phyloP scores from a whole-genome alignment of 2,888 invertebrate species.

The Scrobipalpa atriplicella region DNA sequence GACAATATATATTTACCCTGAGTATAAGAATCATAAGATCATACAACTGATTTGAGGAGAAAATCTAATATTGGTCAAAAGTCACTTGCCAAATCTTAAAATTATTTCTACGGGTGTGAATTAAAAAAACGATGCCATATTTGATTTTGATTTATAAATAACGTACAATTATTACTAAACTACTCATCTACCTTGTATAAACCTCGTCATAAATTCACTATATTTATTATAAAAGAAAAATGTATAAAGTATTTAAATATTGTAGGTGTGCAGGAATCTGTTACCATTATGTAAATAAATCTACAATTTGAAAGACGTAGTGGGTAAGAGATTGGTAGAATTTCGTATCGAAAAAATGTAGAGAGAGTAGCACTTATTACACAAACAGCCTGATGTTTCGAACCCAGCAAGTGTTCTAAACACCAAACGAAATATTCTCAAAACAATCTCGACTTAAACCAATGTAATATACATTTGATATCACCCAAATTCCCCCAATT shows the following conservation, averaged over 20 bases:
- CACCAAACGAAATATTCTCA: conserved; percentile 34
- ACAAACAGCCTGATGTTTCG: conserved; percentile 28
- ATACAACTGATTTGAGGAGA: conserved; percentile 62
- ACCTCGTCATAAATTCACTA: conserved; percentile 79
- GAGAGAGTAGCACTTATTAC: conserved; percentile 28
- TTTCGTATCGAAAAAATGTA: conserved; percentile 17
- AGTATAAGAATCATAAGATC: conserved; percentile 79
- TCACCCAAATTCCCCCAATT: conserved; percentile 79
- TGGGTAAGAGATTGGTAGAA: conserved; percentile 26
- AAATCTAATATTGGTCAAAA: conserved; percentile 73
- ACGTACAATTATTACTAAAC: conserved; percentile 70
- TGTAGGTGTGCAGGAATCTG: conserved; percentile 29
- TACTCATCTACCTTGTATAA: conserved; percentile 82
- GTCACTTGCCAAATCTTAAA: conserved; percentile 63
- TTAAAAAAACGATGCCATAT: conserved; percentile 54
- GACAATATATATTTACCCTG: conserved; percentile 70
- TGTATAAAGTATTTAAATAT: conserved; percentile 33
- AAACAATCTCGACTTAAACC: conserved; percentile 37
- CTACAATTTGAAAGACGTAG: conserved; percentile 28
- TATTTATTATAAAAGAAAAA: conserved; percentile 49
- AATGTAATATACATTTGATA: conserved; percentile 68
- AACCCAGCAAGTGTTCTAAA: conserved; percentile 33
- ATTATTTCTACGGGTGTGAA: conserved; percentile 62
- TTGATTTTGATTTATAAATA: conserved; percentile 52
- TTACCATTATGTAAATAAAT: conserved; percentile 26